Base-by-base conservation (phyloP, 1,140 invertebrate genomes). In the Drosophila nikananu region DNA sequence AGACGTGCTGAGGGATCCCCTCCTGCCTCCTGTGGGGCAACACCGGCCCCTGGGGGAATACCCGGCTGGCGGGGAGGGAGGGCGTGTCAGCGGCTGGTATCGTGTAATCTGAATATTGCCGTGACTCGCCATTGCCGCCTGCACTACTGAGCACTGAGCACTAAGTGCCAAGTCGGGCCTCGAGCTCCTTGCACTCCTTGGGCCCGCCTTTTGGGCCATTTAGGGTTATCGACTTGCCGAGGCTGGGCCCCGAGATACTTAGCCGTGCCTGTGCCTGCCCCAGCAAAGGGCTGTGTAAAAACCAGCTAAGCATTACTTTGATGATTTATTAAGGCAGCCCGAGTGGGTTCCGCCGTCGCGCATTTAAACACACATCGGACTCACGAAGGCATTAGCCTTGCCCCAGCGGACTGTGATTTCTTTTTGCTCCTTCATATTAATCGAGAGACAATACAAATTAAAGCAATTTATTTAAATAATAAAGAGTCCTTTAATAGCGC, bases 51-150 rank as follows among this genome's bases (percentile, higher is more conserved):
- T 15, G 5, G 30, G 61, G 17, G 46, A 27, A 42, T 52, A 52
- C 37, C 8, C 32, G 17, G 30, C 8, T 32, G 39, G n/a, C 1
- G 8, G 62, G 21, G 62, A 63, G 73, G 48, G 67, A n/a, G 62
- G 74, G 73, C 54, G 74, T 77, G 63, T 41, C 73, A 60, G 30
- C 42, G 42, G 39, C 35, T 25, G 37, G 13, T 30, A 77, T 83
- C 72, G 84, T 87, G 77, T 87, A 86, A 87, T 87, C 77, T 87
- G 77, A 86, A 89, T 86, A 89, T 87, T 80, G 83, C 80, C 84
- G 83, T 89, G 83, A 86, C 79, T 79, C 70, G 63, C n/a, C 55
- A 23, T 67, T 30, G 49, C 49, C 39, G 63, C 74, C 82, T 83
- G 63, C 70, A 72, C 63, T 54, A 12, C n/a, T 21, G 19, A 30